Percentiles rank a stretch among this genome's conserved stretches.
Conservation (phyloP, 2,113 vertebrate genomes). For the Campylomormyrus tamandua region DNA sequence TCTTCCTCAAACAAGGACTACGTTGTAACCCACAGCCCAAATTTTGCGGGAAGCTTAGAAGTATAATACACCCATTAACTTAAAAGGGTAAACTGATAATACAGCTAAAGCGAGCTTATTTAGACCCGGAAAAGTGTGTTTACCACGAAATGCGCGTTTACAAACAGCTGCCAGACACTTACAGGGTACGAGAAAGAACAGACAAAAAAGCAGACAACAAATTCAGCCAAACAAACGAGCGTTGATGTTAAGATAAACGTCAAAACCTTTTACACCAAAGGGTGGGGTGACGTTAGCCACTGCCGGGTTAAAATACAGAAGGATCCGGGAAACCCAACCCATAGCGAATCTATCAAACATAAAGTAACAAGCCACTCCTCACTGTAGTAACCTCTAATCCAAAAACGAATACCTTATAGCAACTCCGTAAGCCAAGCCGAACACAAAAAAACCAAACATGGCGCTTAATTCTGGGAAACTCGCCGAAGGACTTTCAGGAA, state of each 20-base stretch:
- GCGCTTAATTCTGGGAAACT: slow-evolving; percentile 9
- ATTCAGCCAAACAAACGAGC: neutral
- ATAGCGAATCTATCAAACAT: neutral
- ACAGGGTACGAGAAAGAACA: neutral
- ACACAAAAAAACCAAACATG: neutral
- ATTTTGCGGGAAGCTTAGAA: neutral
- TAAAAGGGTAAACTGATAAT: neutral
- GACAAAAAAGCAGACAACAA: neutral
- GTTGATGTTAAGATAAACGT: neutral
- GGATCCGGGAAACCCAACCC: neutral
- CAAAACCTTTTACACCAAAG: neutral
- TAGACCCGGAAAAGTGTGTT: neutral
- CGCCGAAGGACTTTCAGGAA: slow-evolving; percentile 4
- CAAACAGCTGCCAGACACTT: neutral
- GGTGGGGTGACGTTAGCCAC: neutral
- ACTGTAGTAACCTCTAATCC: neutral
- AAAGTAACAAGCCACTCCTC: neutral
- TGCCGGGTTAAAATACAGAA: neutral
- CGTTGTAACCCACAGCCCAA: neutral
- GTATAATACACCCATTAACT: neutral
- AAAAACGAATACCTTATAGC: neutral
- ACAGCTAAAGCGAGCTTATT: neutral
- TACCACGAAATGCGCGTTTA: neutral
- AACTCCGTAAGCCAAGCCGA: neutral
- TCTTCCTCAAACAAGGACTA: neutral